Conservation (phyloP, 2,797 vertebrate species). For the Eospalax fontanierii region DNA sequence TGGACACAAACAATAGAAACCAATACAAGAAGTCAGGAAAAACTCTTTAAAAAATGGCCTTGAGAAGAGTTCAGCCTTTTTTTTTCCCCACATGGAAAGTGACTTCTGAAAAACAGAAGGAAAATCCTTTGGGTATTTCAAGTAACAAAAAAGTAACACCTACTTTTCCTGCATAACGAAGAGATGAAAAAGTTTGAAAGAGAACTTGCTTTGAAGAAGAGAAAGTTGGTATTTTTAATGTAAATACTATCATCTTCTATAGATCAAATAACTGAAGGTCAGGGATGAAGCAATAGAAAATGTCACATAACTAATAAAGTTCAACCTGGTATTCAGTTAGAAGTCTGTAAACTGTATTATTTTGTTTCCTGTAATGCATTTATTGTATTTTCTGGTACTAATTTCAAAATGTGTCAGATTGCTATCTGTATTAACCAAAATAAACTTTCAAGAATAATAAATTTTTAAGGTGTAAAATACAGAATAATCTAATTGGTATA, state of each 20-base stretch:
- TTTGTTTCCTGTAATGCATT: background rate
- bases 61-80: background rate
- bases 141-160: background rate
- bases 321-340: background rate
- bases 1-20: background rate
- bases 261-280: background rate
- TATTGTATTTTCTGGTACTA: background rate
- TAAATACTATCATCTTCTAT: background rate
- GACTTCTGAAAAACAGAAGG: background rate
- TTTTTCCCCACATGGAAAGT: background rate
- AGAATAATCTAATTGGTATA: background rate
- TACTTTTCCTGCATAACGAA: background rate
- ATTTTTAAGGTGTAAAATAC: background rate
- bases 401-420: background rate
- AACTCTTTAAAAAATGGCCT: background rate
- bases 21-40: background rate
- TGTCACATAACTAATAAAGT: background rate
- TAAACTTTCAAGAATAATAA: background rate
- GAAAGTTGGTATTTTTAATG: background rate
- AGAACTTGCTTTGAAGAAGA: background rate
- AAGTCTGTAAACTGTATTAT: background rate
- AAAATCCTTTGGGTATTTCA: background rate
- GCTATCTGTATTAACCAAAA: background rate
- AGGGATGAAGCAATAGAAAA: background rate
- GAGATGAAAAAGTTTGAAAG: background rate